Percentiles rank a stretch among this genome's conserved stretches.
phyloP scores from a whole-genome alignment of 2,113 vertebrate species.

The Poeciliopsis occidentalis region DNA sequence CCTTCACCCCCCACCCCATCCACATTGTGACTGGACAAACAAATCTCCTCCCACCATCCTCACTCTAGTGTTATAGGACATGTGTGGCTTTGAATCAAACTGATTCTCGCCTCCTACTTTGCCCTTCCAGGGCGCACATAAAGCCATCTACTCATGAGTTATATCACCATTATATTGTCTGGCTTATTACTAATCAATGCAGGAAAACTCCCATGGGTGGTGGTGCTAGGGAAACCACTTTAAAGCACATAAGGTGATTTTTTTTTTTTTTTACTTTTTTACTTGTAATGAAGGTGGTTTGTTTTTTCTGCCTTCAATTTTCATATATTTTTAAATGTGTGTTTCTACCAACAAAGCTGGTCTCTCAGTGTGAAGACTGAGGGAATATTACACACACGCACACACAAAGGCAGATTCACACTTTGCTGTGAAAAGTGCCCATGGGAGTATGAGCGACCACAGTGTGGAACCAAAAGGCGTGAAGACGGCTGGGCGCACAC shows the following conservation, averaged over 20 bases:
- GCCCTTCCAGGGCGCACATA: conserved; percentile 53
- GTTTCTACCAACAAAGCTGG: conserved; percentile 43
- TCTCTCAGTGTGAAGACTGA: conserved; percentile 33
- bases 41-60: conserved; percentile 15
- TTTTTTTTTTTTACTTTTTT: not conserved
- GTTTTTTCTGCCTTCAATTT: conserved; percentile 6
- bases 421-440: conserved; percentile 53
- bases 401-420: conserved; percentile 44
- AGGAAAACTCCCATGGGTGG: conserved; percentile 55
- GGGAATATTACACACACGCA: conserved; percentile 29
- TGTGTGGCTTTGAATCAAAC: conserved; percentile 29
- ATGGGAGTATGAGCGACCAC: conserved; percentile 73
- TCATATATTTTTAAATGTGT: conserved; percentile 12
- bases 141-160: conserved; percentile 70
- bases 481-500: conserved; percentile 46
- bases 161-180: conserved; percentile 71
- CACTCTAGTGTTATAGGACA: conserved; percentile 35
- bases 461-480: conserved; percentile 68
- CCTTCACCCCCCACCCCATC: not conserved
- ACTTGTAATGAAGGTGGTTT: conserved; percentile 33
- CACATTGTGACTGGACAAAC: conserved; percentile 22
- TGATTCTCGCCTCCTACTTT: conserved; percentile 49
- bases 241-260: conserved; percentile 17
- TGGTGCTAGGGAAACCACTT: conserved; percentile 16
- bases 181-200: conserved; percentile 77